Base-by-base conservation (phyloP, 2,113 vertebrate genomes). In the Hippocampus zosterae region DNA sequence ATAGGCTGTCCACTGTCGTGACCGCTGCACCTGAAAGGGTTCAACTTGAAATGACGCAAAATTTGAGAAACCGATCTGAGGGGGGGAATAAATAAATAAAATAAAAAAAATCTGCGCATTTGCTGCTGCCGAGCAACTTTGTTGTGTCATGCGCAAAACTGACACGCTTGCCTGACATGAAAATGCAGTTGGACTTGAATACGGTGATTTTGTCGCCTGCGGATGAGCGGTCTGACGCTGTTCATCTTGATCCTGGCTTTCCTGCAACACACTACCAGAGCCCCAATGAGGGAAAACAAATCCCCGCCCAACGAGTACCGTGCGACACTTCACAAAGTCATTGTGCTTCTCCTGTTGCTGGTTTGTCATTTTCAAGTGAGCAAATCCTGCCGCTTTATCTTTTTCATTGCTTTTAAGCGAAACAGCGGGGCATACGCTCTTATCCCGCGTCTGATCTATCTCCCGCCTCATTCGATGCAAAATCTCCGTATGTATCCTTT, bases 331-430 rank as follows among this genome's bases (percentile, higher is more conserved):
- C 7, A 69, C 12, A 68, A 52, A 79, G 37, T 67, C 18, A 41
- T 80, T 77, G 63, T 55, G 33, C 33, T 53, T 69, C 12, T 29
- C 7, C 21, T 62, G 42, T 48, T 50, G 44, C 23, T 42, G 37
- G 53, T 33, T 50, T 1, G 44, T 69, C 1, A 21, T 44, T 77
- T 71, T 73, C 29, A 62, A 41, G 61, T 62, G 53, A 7, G 46
- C 77, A 70, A 69, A 83, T 66, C 46, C 40, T 42, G 50, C 59
- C 13, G 23, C 48, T 16, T 60, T 12, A 6, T 80, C 67, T 81
- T 85, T 85, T 87, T 74, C 84, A 37, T 37, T 84, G 67, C 65
- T 15, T 76, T 68, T 64, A 46, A 53, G 63, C 74, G 19, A 73
- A 71, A 68, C 67, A 37, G n/a, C 33, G 5, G 65, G 46, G 52